phyloP scores from a whole-genome alignment of 2,797 vertebrate genomes.

The Kryptolebias ocellatus region DNA sequence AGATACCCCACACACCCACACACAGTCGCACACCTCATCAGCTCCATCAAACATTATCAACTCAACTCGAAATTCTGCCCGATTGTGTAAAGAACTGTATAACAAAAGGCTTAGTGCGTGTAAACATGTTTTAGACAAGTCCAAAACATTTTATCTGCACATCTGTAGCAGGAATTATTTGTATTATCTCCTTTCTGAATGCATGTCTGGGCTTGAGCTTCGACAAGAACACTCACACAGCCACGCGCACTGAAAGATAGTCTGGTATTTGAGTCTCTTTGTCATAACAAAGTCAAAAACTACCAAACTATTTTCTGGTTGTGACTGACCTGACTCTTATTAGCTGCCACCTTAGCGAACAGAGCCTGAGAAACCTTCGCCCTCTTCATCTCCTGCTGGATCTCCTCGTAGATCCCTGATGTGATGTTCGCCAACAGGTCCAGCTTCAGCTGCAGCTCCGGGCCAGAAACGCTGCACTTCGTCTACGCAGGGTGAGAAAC shows the following conservation, averaged over 20 bases:
- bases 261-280: background rate
- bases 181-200: background rate
- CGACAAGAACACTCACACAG: background rate
- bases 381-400: constrained; percentile 98
- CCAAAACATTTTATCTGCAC: constrained; percentile 16
- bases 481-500: constrained; percentile 73
- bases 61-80: constrained; percentile 3
- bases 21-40: constrained; percentile 40
- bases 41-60: constrained; percentile 50
- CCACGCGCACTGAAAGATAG: background rate
- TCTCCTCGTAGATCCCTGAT: constrained; percentile 94
- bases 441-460: constrained; percentile 91
- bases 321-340: constrained; percentile 94
- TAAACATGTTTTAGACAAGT: constrained; percentile 10
- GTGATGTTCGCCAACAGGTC: constrained; percentile 91
- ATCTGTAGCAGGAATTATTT: constrained; percentile 4
- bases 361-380: constrained; percentile 98
- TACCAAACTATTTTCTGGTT: background rate
- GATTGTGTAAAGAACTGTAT: background rate
- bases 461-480: constrained; percentile 83
- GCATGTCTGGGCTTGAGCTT: constrained; percentile 11
- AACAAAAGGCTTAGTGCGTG: background rate
- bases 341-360: constrained; percentile 97
- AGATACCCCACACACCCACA: constrained; percentile 51
- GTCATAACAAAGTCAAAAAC: background rate